phyloP scores from a whole-genome alignment of 2,113 vertebrate genomes.

The Myocastor coypus region DNA sequence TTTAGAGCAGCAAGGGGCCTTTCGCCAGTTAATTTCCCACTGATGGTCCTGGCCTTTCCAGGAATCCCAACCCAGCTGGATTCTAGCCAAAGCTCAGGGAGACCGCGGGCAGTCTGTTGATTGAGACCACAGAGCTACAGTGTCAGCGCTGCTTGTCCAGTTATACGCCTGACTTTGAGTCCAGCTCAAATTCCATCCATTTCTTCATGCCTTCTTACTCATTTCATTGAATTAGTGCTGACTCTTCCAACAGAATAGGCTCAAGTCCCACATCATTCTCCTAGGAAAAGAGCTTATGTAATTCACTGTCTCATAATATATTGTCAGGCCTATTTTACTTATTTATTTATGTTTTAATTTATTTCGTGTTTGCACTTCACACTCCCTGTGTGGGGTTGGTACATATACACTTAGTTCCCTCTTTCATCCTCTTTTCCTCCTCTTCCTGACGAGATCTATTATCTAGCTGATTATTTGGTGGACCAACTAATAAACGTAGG shows the following conservation, averaged over 20 bases:
- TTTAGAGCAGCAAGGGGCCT: background rate
- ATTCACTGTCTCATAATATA: background rate
- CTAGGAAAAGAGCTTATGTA: background rate
- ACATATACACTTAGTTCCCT: background rate
- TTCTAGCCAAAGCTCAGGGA: background rate
- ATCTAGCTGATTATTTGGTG: background rate
- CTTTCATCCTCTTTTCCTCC: background rate
- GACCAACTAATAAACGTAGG: constrained; percentile 8
- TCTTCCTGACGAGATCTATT: background rate
- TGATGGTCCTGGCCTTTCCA: background rate
- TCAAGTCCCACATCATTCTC: background rate
- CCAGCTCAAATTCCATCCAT: background rate
- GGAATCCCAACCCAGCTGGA: background rate
- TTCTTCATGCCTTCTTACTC: background rate
- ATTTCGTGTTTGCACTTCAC: background rate
- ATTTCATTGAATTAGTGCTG: constrained; percentile 34
- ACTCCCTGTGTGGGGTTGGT: background rate
- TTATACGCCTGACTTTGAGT: background rate
- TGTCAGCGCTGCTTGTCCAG: background rate
- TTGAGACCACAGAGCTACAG: background rate
- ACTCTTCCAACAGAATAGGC: background rate
- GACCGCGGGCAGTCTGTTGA: background rate
- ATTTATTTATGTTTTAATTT: background rate
- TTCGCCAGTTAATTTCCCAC: constrained; percentile 53
- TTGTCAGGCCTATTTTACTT: background rate